Base-by-base conservation (phyloP, 2,888 invertebrate species). In the Lathronympha strigana region DNA sequence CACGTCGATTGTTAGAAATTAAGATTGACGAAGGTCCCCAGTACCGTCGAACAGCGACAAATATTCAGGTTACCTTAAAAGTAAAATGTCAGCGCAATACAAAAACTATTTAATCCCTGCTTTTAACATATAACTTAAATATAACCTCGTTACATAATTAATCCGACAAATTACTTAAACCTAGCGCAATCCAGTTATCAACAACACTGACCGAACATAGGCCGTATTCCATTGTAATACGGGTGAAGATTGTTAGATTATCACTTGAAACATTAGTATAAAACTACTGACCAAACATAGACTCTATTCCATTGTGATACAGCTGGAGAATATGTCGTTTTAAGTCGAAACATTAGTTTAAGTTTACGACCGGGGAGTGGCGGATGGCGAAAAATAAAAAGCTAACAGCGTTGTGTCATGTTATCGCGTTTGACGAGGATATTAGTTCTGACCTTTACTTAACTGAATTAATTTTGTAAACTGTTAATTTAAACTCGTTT, bases 301-400 rank as follows among this genome's bases (percentile, higher is more conserved):
- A n/a, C n/a, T n/a, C n/a, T n/a, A n/a, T n/a, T n/a, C n/a, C n/a
- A n/a, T n/a, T n/a, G n/a, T n/a, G n/a, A n/a, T n/a, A n/a, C n/a
- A n/a, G n/a, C n/a, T n/a, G n/a, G n/a, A n/a, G n/a, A n/a, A n/a
- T n/a, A n/a, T n/a, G n/a, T n/a, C n/a, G n/a, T n/a, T n/a, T n/a
- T n/a, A n/a, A n/a, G n/a, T n/a, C n/a, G n/a, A n/a, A 53, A 38
- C 54, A 57, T 57, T 45, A 57, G 19, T 43, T 57, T 57, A 57
- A 57, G 43, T 57, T 57, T 45, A 45, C 8, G 57, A 45, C 28
- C 57, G 19, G 57, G 57, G 43, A 31, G 57, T 57, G 43, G 28
- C 55, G 17, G 15, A n/a, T 3, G 21, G 33, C 36, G 23, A 31
- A 54, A 53, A 40, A 57, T 54, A 40, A 25, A 21, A 21, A 25